Percentiles rank a stretch among this genome's conserved stretches.
Evolutionary conservation across 1,140 invertebrate genomes (phyloP).

Genomic region (Euura lappo): DNA sequence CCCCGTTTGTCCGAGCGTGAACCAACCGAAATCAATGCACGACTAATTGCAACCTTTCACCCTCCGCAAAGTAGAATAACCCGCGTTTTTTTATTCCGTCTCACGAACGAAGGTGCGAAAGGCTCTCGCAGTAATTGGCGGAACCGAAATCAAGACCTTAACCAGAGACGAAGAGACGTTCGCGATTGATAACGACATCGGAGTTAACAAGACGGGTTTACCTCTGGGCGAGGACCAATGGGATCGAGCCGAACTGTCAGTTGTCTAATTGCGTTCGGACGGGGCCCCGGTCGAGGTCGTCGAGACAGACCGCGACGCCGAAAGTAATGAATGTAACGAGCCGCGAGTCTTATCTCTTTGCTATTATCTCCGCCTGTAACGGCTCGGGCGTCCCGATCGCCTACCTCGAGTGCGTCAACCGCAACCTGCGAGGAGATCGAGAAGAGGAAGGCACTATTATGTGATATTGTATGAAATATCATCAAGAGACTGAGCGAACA

Average conservation of each 20-base stretch:
- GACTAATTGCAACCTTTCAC: not conserved
- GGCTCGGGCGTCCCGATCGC: slow-evolving; percentile 25
- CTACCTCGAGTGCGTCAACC: not conserved
- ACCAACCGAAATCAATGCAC: not conserved
- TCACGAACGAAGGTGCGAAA: not conserved
- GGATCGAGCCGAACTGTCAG: not conserved
- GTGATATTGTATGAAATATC: slow-evolving; percentile 31
- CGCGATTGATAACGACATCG: not conserved
- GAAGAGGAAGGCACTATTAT: slow-evolving; percentile 34
- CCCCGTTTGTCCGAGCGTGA: not conserved
- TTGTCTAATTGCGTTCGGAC: slow-evolving; percentile 1
- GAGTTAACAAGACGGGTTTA: not conserved
- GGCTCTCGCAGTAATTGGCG: not conserved
- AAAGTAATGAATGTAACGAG: slow-evolving; percentile 38
- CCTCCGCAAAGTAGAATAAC: not conserved
- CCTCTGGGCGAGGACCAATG: not conserved
- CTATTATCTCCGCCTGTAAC: slow-evolving; percentile 43
- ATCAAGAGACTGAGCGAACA: slow-evolving; percentile 36
- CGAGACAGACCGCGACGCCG: not conserved
- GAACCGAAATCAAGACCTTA: not conserved
- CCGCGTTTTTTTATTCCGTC: not conserved
- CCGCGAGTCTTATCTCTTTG: slow-evolving; percentile 42
- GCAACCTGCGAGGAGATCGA: not conserved
- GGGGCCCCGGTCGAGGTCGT: not conserved
- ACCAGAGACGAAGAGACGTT: not conserved